Percentiles rank a stretch among this genome's conserved stretches.
phyloP scores from a whole-genome alignment of 2,113 vertebrate genomes.

The Salvelinus fontinalis region DNA sequence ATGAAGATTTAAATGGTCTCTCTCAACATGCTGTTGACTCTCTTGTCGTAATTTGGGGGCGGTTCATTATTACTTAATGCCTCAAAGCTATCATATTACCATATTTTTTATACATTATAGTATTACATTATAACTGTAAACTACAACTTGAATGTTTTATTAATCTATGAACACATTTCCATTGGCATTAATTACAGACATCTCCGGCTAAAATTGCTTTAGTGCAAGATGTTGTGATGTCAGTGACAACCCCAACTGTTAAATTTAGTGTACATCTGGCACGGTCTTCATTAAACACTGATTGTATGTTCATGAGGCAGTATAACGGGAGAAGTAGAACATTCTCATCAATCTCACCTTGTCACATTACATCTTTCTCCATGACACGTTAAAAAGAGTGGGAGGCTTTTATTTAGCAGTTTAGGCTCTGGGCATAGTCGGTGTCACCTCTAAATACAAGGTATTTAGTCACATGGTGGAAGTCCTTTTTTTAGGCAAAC shows the following conservation, averaged over 20 bases:
- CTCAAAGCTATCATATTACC: neutral
- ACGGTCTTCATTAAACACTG: neutral
- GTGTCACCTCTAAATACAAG: too few relatives aligned
- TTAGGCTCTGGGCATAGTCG: too few relatives aligned
- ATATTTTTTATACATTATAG: neutral
- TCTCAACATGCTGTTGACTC: too few relatives aligned
- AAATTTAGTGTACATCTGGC: conserved; percentile 10
- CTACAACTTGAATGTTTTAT: conserved; percentile 1
- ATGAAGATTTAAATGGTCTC: too few relatives aligned
- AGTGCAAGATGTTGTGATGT: neutral
- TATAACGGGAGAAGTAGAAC: neutral
- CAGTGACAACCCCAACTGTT: conserved; percentile 1
- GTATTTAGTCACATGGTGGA: too few relatives aligned
- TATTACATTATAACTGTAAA: neutral
- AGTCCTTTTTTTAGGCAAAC: too few relatives aligned
- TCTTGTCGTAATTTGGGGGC: too few relatives aligned
- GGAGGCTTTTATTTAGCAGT: too few relatives aligned
- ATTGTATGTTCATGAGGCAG: neutral
- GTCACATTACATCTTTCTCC: neutral
- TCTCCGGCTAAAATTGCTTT: neutral
- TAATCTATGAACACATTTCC: neutral
- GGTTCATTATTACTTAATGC: neutral
- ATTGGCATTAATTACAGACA: neutral
- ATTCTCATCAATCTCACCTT: conserved; percentile 6
- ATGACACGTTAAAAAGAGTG: neutral